Conservation (phyloP, 1,140 invertebrate genomes). For the Camponotus floridanus region DNA sequence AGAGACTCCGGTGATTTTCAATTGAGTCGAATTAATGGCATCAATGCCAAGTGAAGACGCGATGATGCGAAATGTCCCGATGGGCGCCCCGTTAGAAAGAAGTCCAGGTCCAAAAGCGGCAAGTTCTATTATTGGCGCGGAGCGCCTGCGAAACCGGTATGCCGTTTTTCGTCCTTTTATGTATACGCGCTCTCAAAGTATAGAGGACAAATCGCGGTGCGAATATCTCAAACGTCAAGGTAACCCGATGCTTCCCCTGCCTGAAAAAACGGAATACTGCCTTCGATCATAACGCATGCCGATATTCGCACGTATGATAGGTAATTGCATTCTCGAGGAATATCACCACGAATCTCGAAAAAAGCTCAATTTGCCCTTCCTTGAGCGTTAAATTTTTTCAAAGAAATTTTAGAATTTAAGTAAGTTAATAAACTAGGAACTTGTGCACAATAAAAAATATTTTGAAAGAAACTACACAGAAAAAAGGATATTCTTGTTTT, state of each 20-base stretch:
- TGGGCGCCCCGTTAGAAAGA: conserved; percentile 54
- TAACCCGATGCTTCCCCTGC: conserved; percentile 46
- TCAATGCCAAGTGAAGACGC: not conserved
- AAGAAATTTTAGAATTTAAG: not conserved
- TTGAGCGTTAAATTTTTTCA: not conserved
- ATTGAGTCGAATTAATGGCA: conserved; percentile 60
- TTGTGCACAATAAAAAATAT: not conserved
- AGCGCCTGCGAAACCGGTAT: conserved; percentile 69
- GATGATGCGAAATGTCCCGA: conserved; percentile 50
- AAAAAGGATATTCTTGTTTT: too few species aligned
- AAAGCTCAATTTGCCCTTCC: not conserved
- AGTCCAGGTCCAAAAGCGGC: conserved; percentile 73
- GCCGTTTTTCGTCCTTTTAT: conserved; percentile 73
- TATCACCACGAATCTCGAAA: not conserved
- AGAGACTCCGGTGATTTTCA: conserved; percentile 50
- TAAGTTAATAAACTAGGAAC: too few species aligned
- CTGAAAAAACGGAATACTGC: conserved; percentile 41
- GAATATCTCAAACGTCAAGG: conserved; percentile 71
- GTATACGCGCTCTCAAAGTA: conserved; percentile 59
- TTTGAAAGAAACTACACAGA: not conserved
- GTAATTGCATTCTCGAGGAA: conserved; percentile 44
- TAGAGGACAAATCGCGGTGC: conserved; percentile 64
- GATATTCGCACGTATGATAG: not conserved
- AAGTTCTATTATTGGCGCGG: conserved; percentile 75
- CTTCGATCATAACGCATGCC: too few species aligned